Conservation (phyloP, 2,888 invertebrate species). For the Mylabris sibirica region DNA sequence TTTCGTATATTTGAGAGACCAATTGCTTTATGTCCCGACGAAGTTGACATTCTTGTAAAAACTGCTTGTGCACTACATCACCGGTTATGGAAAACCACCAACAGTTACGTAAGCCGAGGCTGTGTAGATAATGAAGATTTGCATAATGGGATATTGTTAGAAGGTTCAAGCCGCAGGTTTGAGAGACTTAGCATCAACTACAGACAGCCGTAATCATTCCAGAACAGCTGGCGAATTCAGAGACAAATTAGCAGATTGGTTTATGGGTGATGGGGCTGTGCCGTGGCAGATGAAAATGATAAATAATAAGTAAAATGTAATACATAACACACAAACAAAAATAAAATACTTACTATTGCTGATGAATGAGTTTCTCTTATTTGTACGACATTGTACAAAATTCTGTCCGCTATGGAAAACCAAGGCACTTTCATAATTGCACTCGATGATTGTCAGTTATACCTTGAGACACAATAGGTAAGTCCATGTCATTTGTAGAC, state of each 20-base stretch:
- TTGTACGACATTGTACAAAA: neutral
- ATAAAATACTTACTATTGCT: neutral
- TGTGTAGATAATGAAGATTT: slow-evolving; percentile 16
- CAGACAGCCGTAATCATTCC: slow-evolving; percentile 21
- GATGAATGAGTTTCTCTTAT: neutral
- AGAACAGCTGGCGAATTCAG: slow-evolving; percentile 28
- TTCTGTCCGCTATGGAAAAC: neutral
- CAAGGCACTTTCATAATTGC: neutral
- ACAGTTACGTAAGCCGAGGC: neutral
- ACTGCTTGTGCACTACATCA: neutral
- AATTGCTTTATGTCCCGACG: neutral
- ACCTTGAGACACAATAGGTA: no score
- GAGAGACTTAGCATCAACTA: slow-evolving; percentile 5
- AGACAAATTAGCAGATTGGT: slow-evolving; percentile 32
- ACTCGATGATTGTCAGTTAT: no score
- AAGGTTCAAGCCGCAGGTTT: slow-evolving; percentile 16
- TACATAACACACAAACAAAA: neutral
- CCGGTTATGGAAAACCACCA: neutral
- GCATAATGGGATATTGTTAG: slow-evolving; percentile 14
- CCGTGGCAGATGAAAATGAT: slow-evolving; percentile 32
- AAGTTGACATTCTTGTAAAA: neutral
- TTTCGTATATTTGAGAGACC: neutral
- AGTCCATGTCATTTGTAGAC: no score
- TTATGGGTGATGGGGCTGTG: slow-evolving; percentile 33
- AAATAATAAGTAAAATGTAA: neutral